Conservation (phyloP, 2,113 vertebrate species). For the Oryzias melastigma region DNA sequence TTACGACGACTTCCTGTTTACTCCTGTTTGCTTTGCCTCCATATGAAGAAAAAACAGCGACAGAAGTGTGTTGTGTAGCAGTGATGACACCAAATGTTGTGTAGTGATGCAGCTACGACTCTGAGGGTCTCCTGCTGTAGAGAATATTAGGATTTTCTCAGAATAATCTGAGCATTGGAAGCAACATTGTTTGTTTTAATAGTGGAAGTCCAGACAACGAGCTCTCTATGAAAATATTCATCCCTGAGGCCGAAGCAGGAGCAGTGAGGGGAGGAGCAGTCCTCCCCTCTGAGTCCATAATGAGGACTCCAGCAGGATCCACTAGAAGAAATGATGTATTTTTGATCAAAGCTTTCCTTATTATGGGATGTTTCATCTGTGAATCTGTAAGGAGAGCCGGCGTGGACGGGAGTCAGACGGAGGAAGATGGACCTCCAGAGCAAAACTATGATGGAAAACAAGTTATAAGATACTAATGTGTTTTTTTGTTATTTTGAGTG, state of each 20-base stretch:
- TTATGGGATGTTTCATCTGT: too few relatives aligned
- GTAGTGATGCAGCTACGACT: background rate
- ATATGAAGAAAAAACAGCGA: too few relatives aligned
- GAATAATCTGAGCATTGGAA: constrained; percentile 22
- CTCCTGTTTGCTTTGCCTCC: constrained; percentile 14
- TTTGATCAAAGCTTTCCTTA: too few relatives aligned
- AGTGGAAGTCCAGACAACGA: constrained; percentile 52
- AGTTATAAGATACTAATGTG: too few relatives aligned
- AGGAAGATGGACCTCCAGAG: too few relatives aligned
- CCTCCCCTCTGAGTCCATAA: constrained; percentile 46
- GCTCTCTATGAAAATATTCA: constrained; percentile 48
- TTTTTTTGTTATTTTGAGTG: too few relatives aligned
- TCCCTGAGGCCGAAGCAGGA: constrained; percentile 42
- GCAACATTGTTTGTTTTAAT: constrained; percentile 24
- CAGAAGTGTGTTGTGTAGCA: background rate
- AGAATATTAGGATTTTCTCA: constrained; percentile 12
- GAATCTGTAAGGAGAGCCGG: too few relatives aligned
- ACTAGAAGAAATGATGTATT: background rate
- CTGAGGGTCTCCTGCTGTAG: too few relatives aligned
- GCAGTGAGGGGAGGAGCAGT: constrained; percentile 20
- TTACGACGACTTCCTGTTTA: constrained; percentile 4
- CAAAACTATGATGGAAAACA: too few relatives aligned
- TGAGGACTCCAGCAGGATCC: constrained; percentile 31
- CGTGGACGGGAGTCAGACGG: too few relatives aligned
- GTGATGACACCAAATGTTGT: background rate